Percentiles rank a stretch among this genome's conserved stretches.
phyloP scores from a whole-genome alignment of 2,113 vertebrate species.

The Proterorhinus semilunaris region DNA sequence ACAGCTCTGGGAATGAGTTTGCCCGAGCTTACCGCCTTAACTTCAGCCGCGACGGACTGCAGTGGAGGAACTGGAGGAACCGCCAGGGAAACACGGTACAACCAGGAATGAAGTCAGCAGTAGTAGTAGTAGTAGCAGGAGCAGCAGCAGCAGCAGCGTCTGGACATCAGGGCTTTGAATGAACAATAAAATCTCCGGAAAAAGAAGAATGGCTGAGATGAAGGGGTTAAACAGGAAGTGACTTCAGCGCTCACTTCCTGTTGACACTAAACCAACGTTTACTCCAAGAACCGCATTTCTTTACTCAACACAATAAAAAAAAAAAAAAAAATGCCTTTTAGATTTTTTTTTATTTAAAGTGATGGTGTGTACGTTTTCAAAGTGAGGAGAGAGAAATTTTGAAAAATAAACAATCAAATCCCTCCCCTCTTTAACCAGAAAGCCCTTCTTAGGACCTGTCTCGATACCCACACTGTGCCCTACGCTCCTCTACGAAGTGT shows the following conservation, averaged over 20 bases:
- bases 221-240: conserved; percentile 29
- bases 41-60: conserved; percentile 84
- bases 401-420: too few species aligned
- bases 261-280: neutral
- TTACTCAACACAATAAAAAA: too few species aligned
- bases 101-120: neutral
- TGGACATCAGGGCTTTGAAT: neutral
- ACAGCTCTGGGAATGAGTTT: conserved; percentile 85
- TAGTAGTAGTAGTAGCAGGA: too few species aligned
- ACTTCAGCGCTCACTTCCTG: conserved; percentile 34
- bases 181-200: neutral
- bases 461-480: too few species aligned
- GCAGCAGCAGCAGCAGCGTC: too few species aligned
- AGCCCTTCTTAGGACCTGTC: too few species aligned
- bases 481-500: too few species aligned
- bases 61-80: conserved; percentile 86
- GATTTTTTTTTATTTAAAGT: too few species aligned
- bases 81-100: conserved; percentile 79
- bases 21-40: conserved; percentile 83
- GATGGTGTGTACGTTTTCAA: too few species aligned
- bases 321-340: too few species aligned
- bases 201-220: neutral
- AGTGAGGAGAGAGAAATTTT: too few species aligned
- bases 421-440: too few species aligned
- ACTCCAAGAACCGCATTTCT: neutral